Base-by-base conservation (phyloP, 2,797 vertebrate genomes). In the Cossypha niveicapilla region DNA sequence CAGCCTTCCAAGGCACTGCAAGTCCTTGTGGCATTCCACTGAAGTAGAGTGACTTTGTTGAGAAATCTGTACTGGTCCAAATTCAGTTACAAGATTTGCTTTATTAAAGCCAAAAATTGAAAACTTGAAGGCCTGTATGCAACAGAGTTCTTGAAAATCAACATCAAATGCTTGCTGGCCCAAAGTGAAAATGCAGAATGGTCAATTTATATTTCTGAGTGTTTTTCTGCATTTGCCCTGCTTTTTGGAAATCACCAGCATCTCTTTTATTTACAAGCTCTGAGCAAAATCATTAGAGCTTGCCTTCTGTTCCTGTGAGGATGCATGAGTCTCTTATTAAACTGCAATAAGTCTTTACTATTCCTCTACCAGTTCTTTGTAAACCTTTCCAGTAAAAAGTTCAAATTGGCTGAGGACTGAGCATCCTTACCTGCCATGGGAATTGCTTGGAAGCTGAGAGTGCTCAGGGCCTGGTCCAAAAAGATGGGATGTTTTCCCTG, bases 401-500 rank as follows among this genome's bases (percentile, higher is more conserved):
- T 83, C 60, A 34, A 48, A 71, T 32, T 80, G 3, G 32, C 78
- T 28, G 24, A 77, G 86, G 84, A 19, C 91, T 95, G 94, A 94
- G 94, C 90, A 96, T 89, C 62, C 93, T 97, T 84, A 87, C 45
- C 65, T 94, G 62, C 85, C 58, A 30, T 6, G 35, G 90, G 71
- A 60, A 44, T 86, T 89, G 18, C 41, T 70, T 95, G 94, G 91
- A 66, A 91, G 90, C 77, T 91, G 82, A 94, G 95, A 68, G 84
- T 93, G 94, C 90, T 96, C 90, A 90, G 90, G 61, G 79, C 79
- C 94, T 94, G 79, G 74, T 88, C 47, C 54, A 34, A 83, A 95
- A 94, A 91, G 79, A 81, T 89, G 96, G 96, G 97, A 81, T 96
- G 44, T 94, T 97, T 96, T 76, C 86, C 88, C 86, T 93, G 92